Percentiles rank a stretch among this genome's conserved stretches.
These are phyloP conservation scores for Thalassaphorura encarpata DNA, from an alignment of 1,140 invertebrate species.

Conservation along the genomic window DNA sequence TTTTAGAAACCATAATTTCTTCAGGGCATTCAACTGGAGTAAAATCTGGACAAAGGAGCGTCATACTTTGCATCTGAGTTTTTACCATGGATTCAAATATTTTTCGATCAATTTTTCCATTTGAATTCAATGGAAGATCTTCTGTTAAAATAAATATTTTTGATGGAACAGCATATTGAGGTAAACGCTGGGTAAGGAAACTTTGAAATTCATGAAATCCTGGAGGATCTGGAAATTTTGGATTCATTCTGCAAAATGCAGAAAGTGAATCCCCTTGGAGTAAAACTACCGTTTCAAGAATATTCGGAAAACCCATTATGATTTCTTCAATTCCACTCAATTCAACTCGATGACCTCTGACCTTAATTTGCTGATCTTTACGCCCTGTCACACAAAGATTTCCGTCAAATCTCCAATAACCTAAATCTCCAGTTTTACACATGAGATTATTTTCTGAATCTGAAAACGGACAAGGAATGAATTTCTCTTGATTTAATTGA, in stretches of 20 bases:
- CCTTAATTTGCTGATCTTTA: not conserved
- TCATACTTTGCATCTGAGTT: not conserved
- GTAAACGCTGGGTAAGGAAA: not conserved
- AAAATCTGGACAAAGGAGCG: not conserved
- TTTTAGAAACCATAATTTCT: not conserved
- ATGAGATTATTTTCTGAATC: not conserved
- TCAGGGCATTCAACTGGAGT: not conserved
- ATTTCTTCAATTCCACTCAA: not conserved
- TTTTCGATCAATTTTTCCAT: not conserved
- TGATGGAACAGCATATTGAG: not conserved
- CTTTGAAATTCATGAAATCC: not conserved
- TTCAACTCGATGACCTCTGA: not conserved
- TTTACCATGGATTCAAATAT: not conserved
- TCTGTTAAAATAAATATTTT: not conserved
- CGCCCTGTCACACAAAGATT: not conserved
- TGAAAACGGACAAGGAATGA: not conserved
- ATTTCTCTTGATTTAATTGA: not conserved
- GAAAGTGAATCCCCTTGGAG: not conserved
- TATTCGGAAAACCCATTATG: not conserved
- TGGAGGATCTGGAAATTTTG: not conserved
- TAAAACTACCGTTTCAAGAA: not conserved
- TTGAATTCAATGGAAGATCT: not conserved
- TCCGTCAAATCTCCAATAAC: not conserved
- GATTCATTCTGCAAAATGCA: not conserved
- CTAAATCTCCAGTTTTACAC: not conserved